phyloP scores from a whole-genome alignment of 2,888 invertebrate genomes.

The Lamellibrachia columna region DNA sequence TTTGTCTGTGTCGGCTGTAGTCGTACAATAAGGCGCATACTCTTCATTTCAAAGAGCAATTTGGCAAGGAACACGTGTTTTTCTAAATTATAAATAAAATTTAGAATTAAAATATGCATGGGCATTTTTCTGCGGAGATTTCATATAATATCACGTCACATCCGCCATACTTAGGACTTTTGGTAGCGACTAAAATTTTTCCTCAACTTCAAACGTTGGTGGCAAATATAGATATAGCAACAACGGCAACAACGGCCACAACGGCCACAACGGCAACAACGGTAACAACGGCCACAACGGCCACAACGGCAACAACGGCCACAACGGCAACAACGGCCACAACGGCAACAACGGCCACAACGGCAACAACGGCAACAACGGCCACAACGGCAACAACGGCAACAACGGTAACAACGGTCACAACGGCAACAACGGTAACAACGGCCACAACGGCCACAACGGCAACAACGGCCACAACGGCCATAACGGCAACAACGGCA shows the following conservation, averaged over 20 bases:
- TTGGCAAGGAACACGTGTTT: too few relatives aligned
- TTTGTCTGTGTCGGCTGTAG: too few relatives aligned
- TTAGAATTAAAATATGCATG: too few relatives aligned
- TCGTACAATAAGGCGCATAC: too few relatives aligned
- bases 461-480: background rate
- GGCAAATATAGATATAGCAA: constrained; percentile 8
- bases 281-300: background rate
- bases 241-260: constrained; percentile 17
- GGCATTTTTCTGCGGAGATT: too few relatives aligned
- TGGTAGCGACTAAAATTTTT: too few relatives aligned
- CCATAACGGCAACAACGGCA: background rate
- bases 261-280: background rate
- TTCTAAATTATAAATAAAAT: too few relatives aligned
- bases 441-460: background rate
- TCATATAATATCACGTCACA: too few relatives aligned
- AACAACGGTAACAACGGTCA: background rate
- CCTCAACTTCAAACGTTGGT: too few relatives aligned
- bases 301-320: background rate
- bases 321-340: background rate
- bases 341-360: background rate
- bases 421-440: constrained; percentile 13
- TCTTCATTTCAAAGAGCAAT: too few relatives aligned
- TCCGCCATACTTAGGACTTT: too few relatives aligned
- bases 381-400: constrained; percentile 13
- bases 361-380: background rate